Percentiles rank a stretch among this genome's conserved stretches.
These are phyloP conservation scores for Allacma fusca DNA, from an alignment of 2,888 invertebrate species.

Conservation along the genomic window DNA sequence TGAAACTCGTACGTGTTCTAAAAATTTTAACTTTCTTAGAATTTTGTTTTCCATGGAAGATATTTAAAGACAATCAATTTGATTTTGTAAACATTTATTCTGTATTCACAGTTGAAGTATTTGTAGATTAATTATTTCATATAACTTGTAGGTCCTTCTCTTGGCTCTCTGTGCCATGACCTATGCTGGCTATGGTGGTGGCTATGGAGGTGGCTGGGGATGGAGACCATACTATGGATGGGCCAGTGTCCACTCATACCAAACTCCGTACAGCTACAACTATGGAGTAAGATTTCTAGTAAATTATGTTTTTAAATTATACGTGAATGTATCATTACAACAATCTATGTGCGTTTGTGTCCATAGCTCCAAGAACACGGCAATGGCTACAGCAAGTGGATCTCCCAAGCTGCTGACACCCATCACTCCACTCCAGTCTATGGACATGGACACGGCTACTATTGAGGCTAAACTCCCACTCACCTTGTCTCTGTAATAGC, in stretches of 20 bases:
- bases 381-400: conserved; percentile 56
- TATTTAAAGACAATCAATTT: too few relatives aligned
- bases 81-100: too few relatives aligned
- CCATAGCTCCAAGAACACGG: conserved; percentile 52
- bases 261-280: conserved; percentile 54
- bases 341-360: too few relatives aligned
- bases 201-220: conserved; percentile 23
- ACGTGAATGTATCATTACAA: too few relatives aligned
- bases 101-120: too few relatives aligned
- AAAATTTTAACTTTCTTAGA: too few relatives aligned
- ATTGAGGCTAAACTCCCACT: too few relatives aligned
- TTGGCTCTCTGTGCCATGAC: conserved; percentile 41
- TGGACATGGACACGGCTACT: conserved; percentile 50
- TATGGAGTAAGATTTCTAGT: conserved; percentile 55
- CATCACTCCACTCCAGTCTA: conserved; percentile 43
- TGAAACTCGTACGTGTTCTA: too few relatives aligned
- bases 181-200: conserved; percentile 43
- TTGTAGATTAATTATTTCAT: background rate
- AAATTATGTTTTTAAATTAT: background rate
- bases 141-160: conserved; percentile 38
- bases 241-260: conserved; percentile 53
- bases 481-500: too few relatives aligned
- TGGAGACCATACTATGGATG: conserved; percentile 50
- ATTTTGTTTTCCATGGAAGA: too few relatives aligned
- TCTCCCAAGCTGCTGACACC: conserved; percentile 58